Evolutionary conservation across 2,888 invertebrate species (phyloP), one percentile per base, ranked within the genome.

Genomic region (Drosophila quinaria): DNA sequence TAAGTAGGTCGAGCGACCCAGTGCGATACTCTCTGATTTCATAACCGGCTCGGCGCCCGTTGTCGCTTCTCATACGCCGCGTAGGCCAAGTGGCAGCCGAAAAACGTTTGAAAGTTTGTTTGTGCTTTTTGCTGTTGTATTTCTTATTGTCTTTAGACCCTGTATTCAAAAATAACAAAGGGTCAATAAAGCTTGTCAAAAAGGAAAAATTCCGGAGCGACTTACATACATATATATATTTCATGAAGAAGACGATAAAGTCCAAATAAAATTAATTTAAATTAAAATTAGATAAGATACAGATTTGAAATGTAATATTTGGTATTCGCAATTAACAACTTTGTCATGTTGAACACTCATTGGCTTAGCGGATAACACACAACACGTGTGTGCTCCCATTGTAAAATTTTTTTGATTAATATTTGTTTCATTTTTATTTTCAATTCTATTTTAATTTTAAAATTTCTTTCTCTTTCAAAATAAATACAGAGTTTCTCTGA

Each of bases 71-170:
- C 79, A 76, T 69, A 59, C 64, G 80, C 61, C 80, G 59, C 64
- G 66, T 80, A 80, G 80, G 80, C 76, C 74, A 86, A 69, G 73
- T 74, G 67, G 15, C 78, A 56, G 17, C 61, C 50, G 35, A 50
- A 65, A 76, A 69, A 74, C 75, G 72, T 85, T 85, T 79, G 66
- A 44, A 66, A 85, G 49, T 80, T 76, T 85, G 80, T 81, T 81
- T 79, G 75, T 61, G 41, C 51, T 49, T 64, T 74, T 52, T 41
- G n/a, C 25, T 65, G 31, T 58, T 49, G 41, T 55, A 9, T 42
- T 52, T n/a, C 15, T 60, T 37, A 54, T 66, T 65, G 37, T 55
- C 5, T 65, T 37, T 62, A 10, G 17, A 41, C 41, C 17, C 41
- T 17, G 41, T 17, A 41, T 1, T 41, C 17, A 1, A 10, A 41